Evolutionary conservation across 1,140 invertebrate species (phyloP), one percentile per base, ranked within the genome.

Genomic region (Phymastichus coffea): DNA sequence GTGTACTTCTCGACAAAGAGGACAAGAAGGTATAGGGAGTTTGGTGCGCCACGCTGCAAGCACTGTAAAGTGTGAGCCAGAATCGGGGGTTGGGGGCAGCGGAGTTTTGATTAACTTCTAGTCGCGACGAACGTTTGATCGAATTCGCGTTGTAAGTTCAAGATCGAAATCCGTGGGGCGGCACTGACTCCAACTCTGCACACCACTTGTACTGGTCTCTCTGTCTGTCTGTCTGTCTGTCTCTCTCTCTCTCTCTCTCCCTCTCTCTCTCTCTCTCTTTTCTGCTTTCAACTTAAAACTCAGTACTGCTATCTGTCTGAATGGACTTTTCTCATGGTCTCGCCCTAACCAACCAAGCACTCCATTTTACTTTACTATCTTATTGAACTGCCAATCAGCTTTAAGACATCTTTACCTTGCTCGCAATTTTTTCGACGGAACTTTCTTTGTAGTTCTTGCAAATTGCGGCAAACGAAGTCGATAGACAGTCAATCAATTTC

Each of bases 41-140:
- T 70, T 49, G 56, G 44, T 51, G 37, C 54, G 58, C 54, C 54
- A 46, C 53, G 55, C 60, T 63, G 40, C 65, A 57, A 64, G 61
- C 25, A 43, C 25, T 15, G 14, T 20, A 25, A 33, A 38, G 53
- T 58, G 63, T 15, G 58, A 56, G 25, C 30, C 53, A 56, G 58
- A 60, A 49, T 48, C 59, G 49, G 46, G 55, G 49, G 56, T 33
- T 12, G 23, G 23, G 12, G 23, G 37, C 28, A 12, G 28, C 28
- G 12, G 66, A 73, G 69, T 74, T 72, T 75, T 74, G 71, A 75
- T 75, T 73, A 75, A 75, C 69, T 72, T 61, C 68, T 65, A 70
- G 66, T 65, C 66, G 62, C 57, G 60, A 55, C 57, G 61, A 66
- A 61, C 65, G 68, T 73, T 69, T 63, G 66, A 67, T 63, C 64